Percentiles rank a stretch among this genome's conserved stretches.
These are phyloP conservation scores for Trachelus troglodyta DNA, from an alignment of 2,888 invertebrate species.

Conservation along the genomic window DNA sequence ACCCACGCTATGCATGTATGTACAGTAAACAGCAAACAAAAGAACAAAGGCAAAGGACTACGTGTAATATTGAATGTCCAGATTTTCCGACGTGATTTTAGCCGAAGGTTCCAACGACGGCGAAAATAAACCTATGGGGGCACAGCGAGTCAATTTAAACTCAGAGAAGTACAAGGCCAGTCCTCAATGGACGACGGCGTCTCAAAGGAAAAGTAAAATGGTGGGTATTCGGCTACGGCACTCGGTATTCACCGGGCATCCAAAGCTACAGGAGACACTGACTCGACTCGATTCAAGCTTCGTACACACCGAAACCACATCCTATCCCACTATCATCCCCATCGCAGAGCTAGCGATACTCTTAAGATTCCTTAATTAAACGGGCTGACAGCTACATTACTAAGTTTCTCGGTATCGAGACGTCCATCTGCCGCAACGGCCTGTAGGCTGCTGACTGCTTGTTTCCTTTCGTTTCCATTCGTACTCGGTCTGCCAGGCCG, in stretches of 20 bases:
- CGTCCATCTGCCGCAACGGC: conserved; percentile 36
- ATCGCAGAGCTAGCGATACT: conserved; percentile 31
- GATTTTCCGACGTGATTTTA: neutral
- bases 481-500: neutral
- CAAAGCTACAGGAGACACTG: neutral
- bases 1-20: neutral
- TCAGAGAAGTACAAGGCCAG: neutral
- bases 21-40: neutral
- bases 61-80: neutral
- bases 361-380: conserved; percentile 61
- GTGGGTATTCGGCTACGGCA: neutral
- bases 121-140: neutral
- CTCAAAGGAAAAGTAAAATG: neutral
- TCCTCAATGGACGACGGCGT: neutral
- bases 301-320: neutral
- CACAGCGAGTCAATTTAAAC: neutral
- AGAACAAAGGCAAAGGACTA: neutral
- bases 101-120: neutral
- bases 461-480: neutral
- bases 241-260: neutral
- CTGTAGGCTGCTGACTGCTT: neutral
- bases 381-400: conserved; percentile 60
- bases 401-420: conserved; percentile 45
- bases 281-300: neutral
- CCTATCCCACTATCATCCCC: conserved; percentile 14